Percentiles rank a stretch among this genome's conserved stretches.
phyloP scores from a whole-genome alignment of 30 jellyfish, hydroid and myxozoan species.

The Chrysaora quinquecirrha region DNA sequence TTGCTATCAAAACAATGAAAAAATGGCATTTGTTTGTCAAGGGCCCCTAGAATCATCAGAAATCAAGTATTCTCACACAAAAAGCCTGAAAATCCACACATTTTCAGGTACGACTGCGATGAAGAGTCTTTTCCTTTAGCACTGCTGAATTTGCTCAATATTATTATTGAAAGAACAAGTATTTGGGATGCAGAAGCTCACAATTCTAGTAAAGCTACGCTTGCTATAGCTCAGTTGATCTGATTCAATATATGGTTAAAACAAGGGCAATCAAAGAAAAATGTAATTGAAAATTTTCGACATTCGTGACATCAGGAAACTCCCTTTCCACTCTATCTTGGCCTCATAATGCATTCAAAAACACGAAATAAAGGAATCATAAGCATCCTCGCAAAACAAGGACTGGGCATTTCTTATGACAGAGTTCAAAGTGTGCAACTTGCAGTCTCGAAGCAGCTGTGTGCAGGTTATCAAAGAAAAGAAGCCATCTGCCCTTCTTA shows the following conservation, averaged over 20 bases:
- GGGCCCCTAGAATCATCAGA: too few relatives aligned
- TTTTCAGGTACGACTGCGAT: too few relatives aligned
- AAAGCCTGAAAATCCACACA: too few relatives aligned
- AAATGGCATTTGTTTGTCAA: too few relatives aligned
- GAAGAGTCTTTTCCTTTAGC: too few relatives aligned
- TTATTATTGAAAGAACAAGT: too few relatives aligned
- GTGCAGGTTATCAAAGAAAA: neutral
- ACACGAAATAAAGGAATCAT: constrained; percentile 12
- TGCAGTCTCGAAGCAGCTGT: neutral
- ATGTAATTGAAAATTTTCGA: constrained; percentile 12
- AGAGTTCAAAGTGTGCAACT: constrained; percentile 14
- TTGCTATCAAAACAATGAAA: too few relatives aligned
- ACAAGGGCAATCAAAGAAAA: neutral
- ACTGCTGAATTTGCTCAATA: too few relatives aligned
- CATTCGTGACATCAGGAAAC: constrained; percentile 22
- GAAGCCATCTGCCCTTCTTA: neutral
- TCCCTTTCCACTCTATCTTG: constrained; percentile 37
- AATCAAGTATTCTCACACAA: too few relatives aligned
- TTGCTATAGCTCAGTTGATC: constrained; percentile 15
- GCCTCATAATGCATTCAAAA: constrained; percentile 29
- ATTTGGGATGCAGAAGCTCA: neutral
- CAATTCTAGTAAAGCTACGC: neutral
- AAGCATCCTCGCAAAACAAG: neutral
- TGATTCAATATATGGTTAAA: neutral
- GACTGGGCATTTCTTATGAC: constrained; percentile 30